Evolutionary conservation across 2,113 vertebrate species (phyloP), one percentile per base, ranked within the genome.

Genomic region (Gymnogyps californianus): DNA sequence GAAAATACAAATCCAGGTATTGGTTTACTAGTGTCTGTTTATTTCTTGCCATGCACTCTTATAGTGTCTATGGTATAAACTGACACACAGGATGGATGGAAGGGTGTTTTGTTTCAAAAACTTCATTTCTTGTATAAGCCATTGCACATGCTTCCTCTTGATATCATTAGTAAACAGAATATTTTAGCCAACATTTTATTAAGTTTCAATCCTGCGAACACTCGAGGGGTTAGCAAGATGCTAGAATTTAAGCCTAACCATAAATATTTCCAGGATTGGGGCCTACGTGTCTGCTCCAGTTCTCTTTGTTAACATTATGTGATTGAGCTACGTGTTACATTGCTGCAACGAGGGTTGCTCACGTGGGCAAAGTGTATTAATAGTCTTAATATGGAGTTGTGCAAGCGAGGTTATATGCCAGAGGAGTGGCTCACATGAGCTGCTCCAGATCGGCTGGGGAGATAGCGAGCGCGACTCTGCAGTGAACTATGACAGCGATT

Each of bases 221-320:
- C 74, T 90, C 15, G 1, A 89, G 74, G 74, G 66, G 36, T 93
- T 93, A 95, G 74, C 55, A 87, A 55, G 74, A 89, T 76, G 77
- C 91, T 87, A 64, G 78, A 80, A 95, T 69, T 74, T 79, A 88
- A 95, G 66, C 46, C 91, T 91, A 58, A 59, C 78, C 32, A 46
- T 95, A 96, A 95, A 91, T 95, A 83, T 55, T 90, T 70, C 93
- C 83, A 89, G 81, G n/a, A 82, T 4, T 10, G 36, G 69, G 80
- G 65, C 34, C 74, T 76, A 69, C 2, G 4, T 85, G 83, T 74
- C 87, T 83, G 70, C 81, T 85, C 62, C 49, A 55, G 86, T 38
- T 62, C 57, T 38, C 62, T 79, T 17, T 79, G 66, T 70, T 54
- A 90, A 86, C 28, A 36, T 89, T 85, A 61, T 13, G 51, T 24